phyloP scores from a whole-genome alignment of 2,797 vertebrate species.

The Anas flavirostris region DNA sequence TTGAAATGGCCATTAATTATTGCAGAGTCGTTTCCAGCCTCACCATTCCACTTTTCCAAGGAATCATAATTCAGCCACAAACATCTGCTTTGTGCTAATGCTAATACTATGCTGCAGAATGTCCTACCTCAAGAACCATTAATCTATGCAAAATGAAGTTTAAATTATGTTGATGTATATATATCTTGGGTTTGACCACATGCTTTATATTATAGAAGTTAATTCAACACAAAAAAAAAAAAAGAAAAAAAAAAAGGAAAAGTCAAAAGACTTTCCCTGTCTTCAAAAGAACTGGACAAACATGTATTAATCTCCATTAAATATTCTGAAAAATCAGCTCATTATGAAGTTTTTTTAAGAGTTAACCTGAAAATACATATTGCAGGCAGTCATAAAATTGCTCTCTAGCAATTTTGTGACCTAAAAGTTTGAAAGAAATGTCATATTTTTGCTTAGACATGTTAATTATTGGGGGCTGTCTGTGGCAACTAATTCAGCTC shows the following conservation, averaged over 20 bases:
- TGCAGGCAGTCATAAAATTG: not conserved
- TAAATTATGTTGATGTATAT: not conserved
- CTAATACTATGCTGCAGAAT: slow-evolving; percentile 2
- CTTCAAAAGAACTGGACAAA: not conserved
- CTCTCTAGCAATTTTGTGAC: not conserved
- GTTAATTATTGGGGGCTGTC: not conserved
- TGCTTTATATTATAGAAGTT: not conserved
- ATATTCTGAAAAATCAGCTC: slow-evolving; percentile 16
- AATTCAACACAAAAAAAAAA: not conserved
- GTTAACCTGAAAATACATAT: not conserved
- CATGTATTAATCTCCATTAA: not conserved
- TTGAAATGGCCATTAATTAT: slow-evolving; percentile 48
- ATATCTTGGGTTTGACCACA: not conserved
- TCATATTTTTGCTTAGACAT: not conserved
- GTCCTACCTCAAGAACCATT: not conserved
- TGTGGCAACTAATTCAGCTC: not conserved
- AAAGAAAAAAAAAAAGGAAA: not conserved
- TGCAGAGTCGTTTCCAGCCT: slow-evolving; percentile 30
- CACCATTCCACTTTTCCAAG: slow-evolving; percentile 14
- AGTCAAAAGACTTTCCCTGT: not conserved
- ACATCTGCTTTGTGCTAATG: slow-evolving; percentile 12
- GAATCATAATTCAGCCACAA: slow-evolving; percentile 17
- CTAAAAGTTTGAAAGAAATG: not conserved
- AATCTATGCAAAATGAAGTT: slow-evolving; percentile 18
- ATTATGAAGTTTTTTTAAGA: slow-evolving; percentile 2